phyloP scores from a whole-genome alignment of 2,113 vertebrate genomes.

The Neolamprologus variostigma region DNA sequence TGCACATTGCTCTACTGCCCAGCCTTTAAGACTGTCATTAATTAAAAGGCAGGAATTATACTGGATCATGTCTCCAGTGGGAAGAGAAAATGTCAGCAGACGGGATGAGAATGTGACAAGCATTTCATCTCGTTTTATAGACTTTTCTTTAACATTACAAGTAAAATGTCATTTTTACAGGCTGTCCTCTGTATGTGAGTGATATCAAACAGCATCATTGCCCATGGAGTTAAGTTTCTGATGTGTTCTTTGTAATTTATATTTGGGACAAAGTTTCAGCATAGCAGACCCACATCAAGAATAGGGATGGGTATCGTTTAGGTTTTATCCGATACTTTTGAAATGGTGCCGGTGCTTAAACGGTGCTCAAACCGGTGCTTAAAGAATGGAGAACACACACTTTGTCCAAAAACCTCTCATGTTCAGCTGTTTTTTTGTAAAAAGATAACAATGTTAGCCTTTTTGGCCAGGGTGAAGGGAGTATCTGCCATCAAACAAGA shows the following conservation, averaged over 20 bases:
- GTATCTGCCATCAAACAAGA: no score
- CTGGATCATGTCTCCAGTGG: not conserved
- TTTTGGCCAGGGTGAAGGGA: no score
- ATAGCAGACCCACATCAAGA: not conserved
- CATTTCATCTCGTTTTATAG: not conserved
- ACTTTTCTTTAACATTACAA: not conserved
- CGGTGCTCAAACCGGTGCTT: no score
- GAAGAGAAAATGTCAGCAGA: not conserved
- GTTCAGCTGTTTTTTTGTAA: no score
- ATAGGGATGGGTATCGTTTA: accelerated
- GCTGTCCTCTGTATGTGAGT: not conserved
- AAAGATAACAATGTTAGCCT: no score
- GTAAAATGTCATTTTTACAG: not conserved
- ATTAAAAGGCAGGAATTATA: not conserved
- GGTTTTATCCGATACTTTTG: no score
- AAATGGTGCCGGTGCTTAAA: accelerated
- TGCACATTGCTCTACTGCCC: not conserved
- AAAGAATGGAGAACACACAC: accelerated
- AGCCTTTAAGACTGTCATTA: not conserved
- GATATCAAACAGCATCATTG: not conserved
- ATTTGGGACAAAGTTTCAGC: not conserved
- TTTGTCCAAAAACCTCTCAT: no score
- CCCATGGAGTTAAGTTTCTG: not conserved
- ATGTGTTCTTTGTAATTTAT: not conserved
- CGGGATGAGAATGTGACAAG: not conserved